Base-by-base conservation (phyloP, 2,888 invertebrate species). In the Beris morrisii region DNA sequence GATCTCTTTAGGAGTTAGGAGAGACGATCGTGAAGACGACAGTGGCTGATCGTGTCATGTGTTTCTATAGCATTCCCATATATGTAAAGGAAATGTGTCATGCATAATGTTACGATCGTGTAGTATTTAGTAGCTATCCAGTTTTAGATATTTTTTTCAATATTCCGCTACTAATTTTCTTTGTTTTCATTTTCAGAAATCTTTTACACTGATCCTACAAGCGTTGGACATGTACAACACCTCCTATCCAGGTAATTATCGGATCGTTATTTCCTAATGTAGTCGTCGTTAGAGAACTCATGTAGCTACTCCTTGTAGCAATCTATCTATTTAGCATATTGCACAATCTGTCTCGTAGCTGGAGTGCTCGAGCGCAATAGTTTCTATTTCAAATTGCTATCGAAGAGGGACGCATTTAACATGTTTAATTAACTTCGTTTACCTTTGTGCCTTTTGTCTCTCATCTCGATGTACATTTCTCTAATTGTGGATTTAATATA, bases 191-290 rank as follows among this genome's bases (percentile, higher is more conserved):
- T 78, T 87, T 88, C 90, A 92, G 95, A 90, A 93, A 82, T 93
- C 94, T 74, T 95, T 95, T 84, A 95, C 95, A 74, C 85, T 95
- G 77, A 93, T 95, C 75, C 87, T 95, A 75, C 93, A 94, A 83
- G 94, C 94, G 71, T 87, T 92, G 85, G 94, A 95, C 83, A 88
- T 91, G 81, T 87, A 84, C 82, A 88, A 90, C 80, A 87, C 87
- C 79, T 86, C 89, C 68, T 84, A 86, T 76, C 85, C 89, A 76
- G 87, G 90, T 90, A 81, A 87, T 85, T 83, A 67, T 70, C 64
- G 48, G 11, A n/a, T 32, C 30, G 52, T 52, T n/a, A 59, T 59
- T 52, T 52, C 22, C 50, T 61, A 52, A 61, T 61, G 61, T 61
- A 52, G 61, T 61, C 61, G 52, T 50, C 61, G 52, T 61, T 61